Conservation (phyloP, 2,113 vertebrate genomes). For the Oncorhynchus gorbuscha region DNA sequence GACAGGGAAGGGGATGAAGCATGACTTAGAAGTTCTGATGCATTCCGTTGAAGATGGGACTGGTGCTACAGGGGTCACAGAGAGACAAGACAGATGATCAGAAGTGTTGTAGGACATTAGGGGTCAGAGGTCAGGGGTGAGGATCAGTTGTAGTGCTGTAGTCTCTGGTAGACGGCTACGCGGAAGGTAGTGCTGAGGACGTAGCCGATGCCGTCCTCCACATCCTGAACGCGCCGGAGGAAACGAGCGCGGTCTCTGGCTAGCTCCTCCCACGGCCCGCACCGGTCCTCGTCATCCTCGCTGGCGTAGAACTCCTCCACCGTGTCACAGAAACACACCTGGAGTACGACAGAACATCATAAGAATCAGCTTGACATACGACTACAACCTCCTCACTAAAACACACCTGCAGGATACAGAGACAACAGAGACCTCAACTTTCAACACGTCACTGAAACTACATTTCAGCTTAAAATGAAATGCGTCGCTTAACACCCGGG, state of each 20-base stretch:
- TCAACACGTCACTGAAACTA: too few relatives aligned
- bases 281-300: slow-evolving; percentile 83
- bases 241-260: slow-evolving; percentile 90
- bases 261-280: slow-evolving; percentile 91
- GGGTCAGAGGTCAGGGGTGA: neutral
- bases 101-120: too few relatives aligned
- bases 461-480: too few relatives aligned
- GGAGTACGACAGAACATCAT: neutral
- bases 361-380: too few relatives aligned
- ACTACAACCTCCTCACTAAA: too few relatives aligned
- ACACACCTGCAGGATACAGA: too few relatives aligned
- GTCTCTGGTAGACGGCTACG: slow-evolving; percentile 53
- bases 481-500: too few relatives aligned
- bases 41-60: neutral
- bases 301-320: slow-evolving; percentile 87
- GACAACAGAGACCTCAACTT: too few relatives aligned
- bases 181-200: slow-evolving; percentile 84
- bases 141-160: slow-evolving; percentile 26
- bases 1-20: neutral
- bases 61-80: neutral
- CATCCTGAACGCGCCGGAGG: slow-evolving; percentile 86
- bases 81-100: too few relatives aligned
- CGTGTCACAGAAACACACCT: slow-evolving; percentile 90
- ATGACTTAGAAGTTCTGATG: neutral
- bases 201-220: slow-evolving; percentile 82